These are phyloP conservation scores for Canis aureus DNA, from an alignment of 2,113 vertebrate genomes.

Conservation along the genomic window DNA sequence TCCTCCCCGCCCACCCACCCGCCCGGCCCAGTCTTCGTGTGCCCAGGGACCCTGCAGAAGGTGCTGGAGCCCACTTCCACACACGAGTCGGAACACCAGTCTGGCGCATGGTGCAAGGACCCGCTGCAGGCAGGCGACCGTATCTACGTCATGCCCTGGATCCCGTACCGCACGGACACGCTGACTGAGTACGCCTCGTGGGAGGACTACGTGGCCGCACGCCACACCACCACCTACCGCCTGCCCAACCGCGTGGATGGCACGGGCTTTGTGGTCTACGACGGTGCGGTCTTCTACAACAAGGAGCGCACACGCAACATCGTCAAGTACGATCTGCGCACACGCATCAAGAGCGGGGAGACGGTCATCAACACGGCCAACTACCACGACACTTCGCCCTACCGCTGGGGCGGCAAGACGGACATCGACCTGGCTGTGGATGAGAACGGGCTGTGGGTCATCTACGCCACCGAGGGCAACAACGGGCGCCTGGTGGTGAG, in stretches of 20 bases:
- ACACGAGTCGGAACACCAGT: slow-evolving; percentile 95
- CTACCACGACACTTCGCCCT: slow-evolving; percentile 97
- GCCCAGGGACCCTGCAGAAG: slow-evolving; percentile 94
- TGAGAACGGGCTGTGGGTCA: slow-evolving; percentile 97
- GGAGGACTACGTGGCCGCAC: slow-evolving; percentile 94
- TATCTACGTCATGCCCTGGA: slow-evolving; percentile 97
- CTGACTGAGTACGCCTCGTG: slow-evolving; percentile 95
- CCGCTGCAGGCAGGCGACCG: slow-evolving; percentile 96
- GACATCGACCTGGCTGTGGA: slow-evolving; percentile 97
- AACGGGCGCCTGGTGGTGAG: slow-evolving; percentile 95
- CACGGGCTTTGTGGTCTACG: slow-evolving; percentile 96
- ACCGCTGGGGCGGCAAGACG: slow-evolving; percentile 97
- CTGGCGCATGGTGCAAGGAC: slow-evolving; percentile 97
- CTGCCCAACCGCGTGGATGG: slow-evolving; percentile 96
- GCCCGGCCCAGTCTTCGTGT: slow-evolving; percentile 93
- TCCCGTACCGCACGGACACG: slow-evolving; percentile 96
- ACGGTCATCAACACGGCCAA: slow-evolving; percentile 96
- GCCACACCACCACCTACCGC: slow-evolving; percentile 95
- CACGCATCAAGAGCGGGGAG: slow-evolving; percentile 97
- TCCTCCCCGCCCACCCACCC: slow-evolving; percentile 74
- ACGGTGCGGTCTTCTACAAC: slow-evolving; percentile 97
- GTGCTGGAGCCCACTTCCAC: slow-evolving; percentile 93
- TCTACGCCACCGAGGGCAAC: slow-evolving; percentile 96
- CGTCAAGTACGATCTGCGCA: slow-evolving; percentile 96
- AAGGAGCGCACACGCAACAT: slow-evolving; percentile 97